Percentiles rank a stretch among this genome's conserved stretches.
Evolutionary conservation across 2,797 vertebrate genomes (phyloP).

Genomic region (Nyctibius grandis): DNA sequence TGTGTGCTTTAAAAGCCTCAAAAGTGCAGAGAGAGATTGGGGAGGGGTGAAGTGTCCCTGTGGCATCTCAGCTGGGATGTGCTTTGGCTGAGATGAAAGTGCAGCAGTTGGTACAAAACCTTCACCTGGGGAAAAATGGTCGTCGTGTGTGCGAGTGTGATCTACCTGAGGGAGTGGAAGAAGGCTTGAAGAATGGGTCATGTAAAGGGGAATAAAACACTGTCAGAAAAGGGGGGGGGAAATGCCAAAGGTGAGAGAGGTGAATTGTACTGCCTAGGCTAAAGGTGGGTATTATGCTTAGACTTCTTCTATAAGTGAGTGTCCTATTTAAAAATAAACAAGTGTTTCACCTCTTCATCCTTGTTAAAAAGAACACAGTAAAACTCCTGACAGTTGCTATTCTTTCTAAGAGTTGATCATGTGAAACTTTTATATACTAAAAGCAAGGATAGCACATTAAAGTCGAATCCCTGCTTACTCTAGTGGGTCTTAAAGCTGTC

Average conservation of each 20-base stretch:
- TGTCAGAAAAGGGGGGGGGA: background rate
- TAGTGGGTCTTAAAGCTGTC: slow-evolving; percentile 6
- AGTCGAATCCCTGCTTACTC: background rate
- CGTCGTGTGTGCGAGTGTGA: background rate
- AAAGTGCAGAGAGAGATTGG: background rate
- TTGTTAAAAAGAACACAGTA: background rate
- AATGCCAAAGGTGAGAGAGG: background rate
- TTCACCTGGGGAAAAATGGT: background rate
- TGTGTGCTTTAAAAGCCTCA: background rate
- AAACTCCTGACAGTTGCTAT: background rate
- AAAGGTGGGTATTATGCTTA: background rate
- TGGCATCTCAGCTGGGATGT: background rate
- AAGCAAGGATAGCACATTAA: background rate
- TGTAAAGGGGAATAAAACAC: background rate
- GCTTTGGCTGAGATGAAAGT: background rate
- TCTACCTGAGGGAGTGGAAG: background rate
- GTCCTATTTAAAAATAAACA: background rate
- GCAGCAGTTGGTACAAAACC: background rate
- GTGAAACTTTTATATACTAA: slow-evolving; percentile 14
- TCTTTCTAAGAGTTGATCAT: background rate
- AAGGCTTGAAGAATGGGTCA: background rate
- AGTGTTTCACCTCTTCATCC: background rate
- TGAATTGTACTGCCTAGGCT: background rate
- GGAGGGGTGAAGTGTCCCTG: background rate
- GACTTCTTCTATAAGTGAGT: background rate